Conservation (phyloP, 2,113 vertebrate genomes). For the Falco punctatus region DNA sequence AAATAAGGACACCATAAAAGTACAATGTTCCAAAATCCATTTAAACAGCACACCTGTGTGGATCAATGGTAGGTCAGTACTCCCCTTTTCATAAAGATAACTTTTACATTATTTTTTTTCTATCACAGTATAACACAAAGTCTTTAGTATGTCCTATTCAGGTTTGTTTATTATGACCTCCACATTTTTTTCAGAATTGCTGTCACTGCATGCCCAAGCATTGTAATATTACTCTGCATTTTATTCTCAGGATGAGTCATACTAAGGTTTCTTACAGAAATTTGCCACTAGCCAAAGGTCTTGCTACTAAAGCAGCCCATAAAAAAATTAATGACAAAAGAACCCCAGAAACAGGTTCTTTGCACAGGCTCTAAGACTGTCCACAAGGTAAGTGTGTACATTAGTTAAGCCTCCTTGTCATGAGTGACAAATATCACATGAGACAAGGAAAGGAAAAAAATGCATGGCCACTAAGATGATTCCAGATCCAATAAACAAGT, state of each 20-base stretch:
- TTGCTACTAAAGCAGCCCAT: background rate
- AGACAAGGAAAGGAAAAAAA: background rate
- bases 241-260: background rate
- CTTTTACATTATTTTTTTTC: background rate
- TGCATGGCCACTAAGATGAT: background rate
- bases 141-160: background rate
- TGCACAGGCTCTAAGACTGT: background rate
- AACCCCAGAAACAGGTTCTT: background rate
- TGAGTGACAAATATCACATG: accelerated
- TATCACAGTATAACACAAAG: background rate
- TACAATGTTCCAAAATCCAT: background rate
- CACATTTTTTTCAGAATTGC: background rate
- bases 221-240: background rate
- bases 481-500: background rate
- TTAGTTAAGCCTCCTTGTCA: background rate
- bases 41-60: background rate
- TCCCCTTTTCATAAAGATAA: background rate
- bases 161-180: background rate
- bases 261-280: background rate
- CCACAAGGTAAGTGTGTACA: background rate
- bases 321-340: background rate
- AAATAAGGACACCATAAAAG: background rate
- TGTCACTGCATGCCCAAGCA: background rate
- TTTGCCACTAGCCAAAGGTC: background rate
- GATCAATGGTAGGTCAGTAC: background rate